Percentiles rank a stretch among this genome's conserved stretches.
phyloP scores from a whole-genome alignment of 2,797 vertebrate genomes.

The Myotis pilosus region DNA sequence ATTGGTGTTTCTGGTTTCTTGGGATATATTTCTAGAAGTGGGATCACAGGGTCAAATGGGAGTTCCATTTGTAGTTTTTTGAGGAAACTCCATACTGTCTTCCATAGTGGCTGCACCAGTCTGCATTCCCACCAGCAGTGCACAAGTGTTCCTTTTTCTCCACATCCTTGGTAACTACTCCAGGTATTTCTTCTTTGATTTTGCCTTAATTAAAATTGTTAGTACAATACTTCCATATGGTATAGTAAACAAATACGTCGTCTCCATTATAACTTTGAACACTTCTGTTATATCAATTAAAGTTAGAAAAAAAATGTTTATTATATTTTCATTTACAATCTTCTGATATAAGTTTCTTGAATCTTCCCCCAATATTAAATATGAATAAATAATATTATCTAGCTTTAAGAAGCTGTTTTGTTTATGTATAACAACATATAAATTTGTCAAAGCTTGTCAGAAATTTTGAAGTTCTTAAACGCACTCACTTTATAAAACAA shows the following conservation, averaged over 20 bases:
- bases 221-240: constrained; percentile 28
- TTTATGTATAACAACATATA: not conserved
- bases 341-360: not conserved
- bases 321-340: not conserved
- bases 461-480: not conserved
- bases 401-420: not conserved
- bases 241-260: not conserved
- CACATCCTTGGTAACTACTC: constrained; percentile 77
- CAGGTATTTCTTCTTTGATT: constrained; percentile 80
- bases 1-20: too few relatives aligned
- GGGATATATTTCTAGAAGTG: too few relatives aligned
- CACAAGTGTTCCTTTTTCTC: too few relatives aligned
- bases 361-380: not conserved
- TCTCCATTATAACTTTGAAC: not conserved
- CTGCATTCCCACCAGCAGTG: too few relatives aligned
- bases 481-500: not conserved
- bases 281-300: not conserved
- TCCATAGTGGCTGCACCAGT: too few relatives aligned
- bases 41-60: too few relatives aligned
- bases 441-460: not conserved
- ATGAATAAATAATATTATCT: not conserved
- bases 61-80: too few relatives aligned
- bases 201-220: constrained; percentile 82
- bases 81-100: too few relatives aligned
- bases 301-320: not conserved